Percentiles rank a stretch among this genome's conserved stretches.
Evolutionary conservation across 2,113 vertebrate species (phyloP).

Genomic region (Stigmatopora argus): DNA sequence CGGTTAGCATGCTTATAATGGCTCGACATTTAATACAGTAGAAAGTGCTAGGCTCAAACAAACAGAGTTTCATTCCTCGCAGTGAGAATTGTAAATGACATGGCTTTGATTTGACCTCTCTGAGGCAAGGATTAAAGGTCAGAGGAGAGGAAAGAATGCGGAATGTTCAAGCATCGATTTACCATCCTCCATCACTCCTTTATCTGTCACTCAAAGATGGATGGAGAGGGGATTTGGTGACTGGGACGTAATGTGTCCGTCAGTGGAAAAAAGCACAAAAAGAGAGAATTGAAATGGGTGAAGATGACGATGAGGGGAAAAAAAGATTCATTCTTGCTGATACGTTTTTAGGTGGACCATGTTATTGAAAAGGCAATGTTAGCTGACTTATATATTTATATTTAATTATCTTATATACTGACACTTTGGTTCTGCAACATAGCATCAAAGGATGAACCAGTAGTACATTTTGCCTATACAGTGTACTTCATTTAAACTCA

Average conservation of each 20-base stretch:
- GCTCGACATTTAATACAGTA: constrained; percentile 6
- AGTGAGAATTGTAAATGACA: constrained; percentile 32
- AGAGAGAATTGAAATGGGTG: background rate
- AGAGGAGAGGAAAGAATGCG: constrained; percentile 53
- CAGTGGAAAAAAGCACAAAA: constrained; percentile 33
- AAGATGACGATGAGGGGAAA: background rate
- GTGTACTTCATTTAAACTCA: no score
- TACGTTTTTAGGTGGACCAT: background rate
- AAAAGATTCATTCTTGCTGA: background rate
- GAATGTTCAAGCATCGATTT: constrained; percentile 59
- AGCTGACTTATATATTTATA: background rate
- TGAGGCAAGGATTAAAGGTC: constrained; percentile 54
- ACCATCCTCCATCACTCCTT: constrained; percentile 43
- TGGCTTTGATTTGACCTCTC: constrained; percentile 52
- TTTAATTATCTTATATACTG: background rate
- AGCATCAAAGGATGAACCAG: background rate
- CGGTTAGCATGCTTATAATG: background rate
- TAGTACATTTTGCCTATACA: background rate
- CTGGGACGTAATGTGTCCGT: constrained; percentile 24
- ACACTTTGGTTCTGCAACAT: background rate
- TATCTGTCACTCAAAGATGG: constrained; percentile 52
- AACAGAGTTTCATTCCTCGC: constrained; percentile 24
- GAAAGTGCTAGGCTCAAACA: constrained; percentile 7
- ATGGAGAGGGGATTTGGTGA: constrained; percentile 49
- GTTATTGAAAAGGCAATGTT: background rate